phyloP scores from a whole-genome alignment of 2,888 invertebrate species.

The Sussaba pulchella region DNA sequence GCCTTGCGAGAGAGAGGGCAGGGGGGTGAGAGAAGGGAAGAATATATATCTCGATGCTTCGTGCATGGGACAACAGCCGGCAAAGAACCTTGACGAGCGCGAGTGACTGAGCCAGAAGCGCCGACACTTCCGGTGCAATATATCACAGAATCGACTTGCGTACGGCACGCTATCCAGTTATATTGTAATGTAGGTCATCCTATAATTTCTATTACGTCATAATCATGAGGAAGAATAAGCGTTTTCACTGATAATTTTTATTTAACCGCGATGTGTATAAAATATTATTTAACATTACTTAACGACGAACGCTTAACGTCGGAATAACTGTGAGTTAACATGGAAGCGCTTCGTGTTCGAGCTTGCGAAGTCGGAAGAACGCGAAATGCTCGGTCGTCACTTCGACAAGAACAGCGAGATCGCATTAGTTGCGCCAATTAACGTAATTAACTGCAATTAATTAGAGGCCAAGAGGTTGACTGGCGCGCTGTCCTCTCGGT shows the following conservation, averaged over 20 bases:
- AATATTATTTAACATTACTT: no score
- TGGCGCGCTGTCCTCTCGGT: conserved; percentile 10
- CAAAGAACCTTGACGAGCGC: conserved; percentile 46
- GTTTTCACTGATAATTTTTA: no score
- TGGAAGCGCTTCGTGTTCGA: no score
- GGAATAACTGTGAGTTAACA: no score
- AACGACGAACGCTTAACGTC: no score
- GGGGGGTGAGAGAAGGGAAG: no score
- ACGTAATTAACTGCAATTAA: conserved; percentile 79
- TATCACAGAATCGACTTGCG: conserved; percentile 13
- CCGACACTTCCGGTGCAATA: conserved; percentile 51
- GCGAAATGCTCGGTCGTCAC: conserved; percentile 36
- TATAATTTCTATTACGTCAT: conserved; percentile 12
- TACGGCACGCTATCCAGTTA: conserved; percentile 2
- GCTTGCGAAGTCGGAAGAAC: background rate
- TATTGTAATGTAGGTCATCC: conserved; percentile 53
- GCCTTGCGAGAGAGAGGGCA: background rate
- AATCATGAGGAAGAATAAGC: background rate
- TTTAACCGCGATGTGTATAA: no score
- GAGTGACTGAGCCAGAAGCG: conserved; percentile 29
- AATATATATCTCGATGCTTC: conserved; percentile 38
- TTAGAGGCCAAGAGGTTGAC: conserved; percentile 71
- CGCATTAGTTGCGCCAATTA: conserved; percentile 76
- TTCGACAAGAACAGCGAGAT: conserved; percentile 58
- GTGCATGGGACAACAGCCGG: conserved; percentile 27